Evolutionary conservation across 2,888 invertebrate genomes (phyloP).

Genomic region (Aphidius colemani): DNA sequence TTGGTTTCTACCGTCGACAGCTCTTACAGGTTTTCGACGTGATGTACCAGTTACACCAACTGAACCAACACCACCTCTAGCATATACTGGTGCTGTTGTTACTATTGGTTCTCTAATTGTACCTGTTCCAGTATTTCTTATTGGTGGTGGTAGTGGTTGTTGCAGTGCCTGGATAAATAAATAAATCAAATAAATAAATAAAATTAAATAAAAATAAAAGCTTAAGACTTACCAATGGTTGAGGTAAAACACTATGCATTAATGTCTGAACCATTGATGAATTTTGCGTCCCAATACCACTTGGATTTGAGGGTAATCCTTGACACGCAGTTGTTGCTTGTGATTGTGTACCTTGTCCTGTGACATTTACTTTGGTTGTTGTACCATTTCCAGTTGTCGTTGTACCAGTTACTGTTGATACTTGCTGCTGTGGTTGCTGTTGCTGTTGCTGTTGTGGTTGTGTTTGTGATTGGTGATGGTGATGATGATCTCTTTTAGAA

Average conservation of each 20-base stretch:
- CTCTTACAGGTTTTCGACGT: slow-evolving; percentile 61
- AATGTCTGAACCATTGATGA: slow-evolving; percentile 55
- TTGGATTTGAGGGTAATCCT: slow-evolving; percentile 52
- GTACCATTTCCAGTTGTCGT: slow-evolving; percentile 9
- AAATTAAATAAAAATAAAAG: slow-evolving; percentile 1
- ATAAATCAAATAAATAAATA: slow-evolving; percentile 16
- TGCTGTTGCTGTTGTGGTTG: slow-evolving; percentile 9
- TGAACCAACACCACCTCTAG: slow-evolving; percentile 56
- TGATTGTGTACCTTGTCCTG: slow-evolving; percentile 35
- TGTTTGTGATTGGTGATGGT: slow-evolving; percentile 12
- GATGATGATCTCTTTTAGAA: slow-evolving; percentile 3
- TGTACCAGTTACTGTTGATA: slow-evolving; percentile 26
- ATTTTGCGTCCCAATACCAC: slow-evolving; percentile 49
- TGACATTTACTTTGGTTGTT: slow-evolving; percentile 30
- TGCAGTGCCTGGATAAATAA: slow-evolving; percentile 49
- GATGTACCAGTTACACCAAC: slow-evolving; percentile 57
- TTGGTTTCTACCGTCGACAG: slow-evolving; percentile 61
- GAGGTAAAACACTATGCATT: slow-evolving; percentile 58
- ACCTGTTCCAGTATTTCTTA: slow-evolving; percentile 57
- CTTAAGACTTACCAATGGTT: slow-evolving; percentile 52
- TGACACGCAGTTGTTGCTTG: slow-evolving; percentile 42
- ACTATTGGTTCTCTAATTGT: slow-evolving; percentile 58
- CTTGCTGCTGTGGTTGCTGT: slow-evolving; percentile 19
- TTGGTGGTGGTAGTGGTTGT: slow-evolving; percentile 54
- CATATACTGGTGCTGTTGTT: slow-evolving; percentile 51